phyloP scores from a whole-genome alignment of 2,797 vertebrate species.

The Bradypus variegatus region DNA sequence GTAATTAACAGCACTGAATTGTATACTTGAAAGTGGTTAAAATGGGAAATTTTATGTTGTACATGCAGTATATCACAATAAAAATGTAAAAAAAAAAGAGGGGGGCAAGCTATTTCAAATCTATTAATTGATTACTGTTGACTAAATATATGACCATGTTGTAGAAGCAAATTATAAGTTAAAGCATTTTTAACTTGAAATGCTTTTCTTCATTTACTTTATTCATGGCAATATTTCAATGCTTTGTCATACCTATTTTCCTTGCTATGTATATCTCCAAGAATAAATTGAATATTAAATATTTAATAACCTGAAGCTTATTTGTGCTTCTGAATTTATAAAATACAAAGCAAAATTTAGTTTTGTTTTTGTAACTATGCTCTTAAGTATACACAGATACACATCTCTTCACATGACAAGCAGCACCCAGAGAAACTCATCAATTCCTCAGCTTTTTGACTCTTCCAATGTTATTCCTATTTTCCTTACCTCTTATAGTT shows the following conservation, averaged over 20 bases:
- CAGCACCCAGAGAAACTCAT: neutral
- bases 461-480: neutral
- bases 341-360: neutral
- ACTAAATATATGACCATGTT: neutral
- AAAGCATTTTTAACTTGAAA: too few relatives aligned
- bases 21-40: too few relatives aligned
- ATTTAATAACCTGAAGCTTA: neutral
- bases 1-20: too few relatives aligned
- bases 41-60: too few relatives aligned
- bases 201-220: neutral
- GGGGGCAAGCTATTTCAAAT: neutral
- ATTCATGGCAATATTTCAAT: neutral
- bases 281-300: neutral
- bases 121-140: neutral
- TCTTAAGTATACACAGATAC: neutral
- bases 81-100: too few relatives aligned
- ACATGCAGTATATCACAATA: too few relatives aligned
- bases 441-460: constrained; percentile 13
- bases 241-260: neutral
- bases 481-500: constrained; percentile 52
- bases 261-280: neutral
- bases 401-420: neutral
- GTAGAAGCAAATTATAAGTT: neutral
- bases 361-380: neutral
- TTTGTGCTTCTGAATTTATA: neutral